A percentile compares a stretch with the other conserved stretches of the same genome.
Conservation (phyloP, 2,888 invertebrate species). For the Lasioglossum figueresi region DNA sequence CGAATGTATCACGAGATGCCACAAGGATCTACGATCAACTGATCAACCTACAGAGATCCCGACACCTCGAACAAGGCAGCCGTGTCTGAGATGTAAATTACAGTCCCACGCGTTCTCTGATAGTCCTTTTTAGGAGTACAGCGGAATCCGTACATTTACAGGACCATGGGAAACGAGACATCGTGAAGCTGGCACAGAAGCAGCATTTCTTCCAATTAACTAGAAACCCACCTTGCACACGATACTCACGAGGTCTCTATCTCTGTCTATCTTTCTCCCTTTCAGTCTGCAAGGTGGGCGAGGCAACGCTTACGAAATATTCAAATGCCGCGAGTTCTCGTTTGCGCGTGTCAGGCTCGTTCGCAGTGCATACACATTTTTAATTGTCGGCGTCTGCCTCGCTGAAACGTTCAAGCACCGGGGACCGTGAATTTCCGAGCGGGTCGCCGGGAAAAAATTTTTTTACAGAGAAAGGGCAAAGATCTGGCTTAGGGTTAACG, state of each 20-base stretch:
- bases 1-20: neutral
- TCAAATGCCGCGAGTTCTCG: constrained; percentile 25
- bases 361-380: constrained; percentile 9
- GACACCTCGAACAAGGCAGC: neutral
- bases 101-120: neutral
- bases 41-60: neutral
- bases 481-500: neutral
- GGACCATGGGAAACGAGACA: neutral
- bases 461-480: neutral
- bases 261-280: neutral
- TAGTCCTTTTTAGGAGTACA: neutral
- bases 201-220: neutral
- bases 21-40: neutral
- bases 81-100: constrained; percentile 2
- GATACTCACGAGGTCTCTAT: neutral
- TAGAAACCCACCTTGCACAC: neutral
- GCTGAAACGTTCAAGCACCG: constrained; percentile 1
- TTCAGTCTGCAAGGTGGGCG: neutral
- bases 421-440: neutral
- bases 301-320: constrained; percentile 7
- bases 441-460: neutral
- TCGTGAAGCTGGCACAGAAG: neutral
- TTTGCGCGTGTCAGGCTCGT: constrained; percentile 2
- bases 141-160: constrained; percentile 1
- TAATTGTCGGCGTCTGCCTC: constrained; percentile 14